Evolutionary conservation across 2,113 vertebrate genomes (phyloP).

Genomic region (Mustelus asterias): DNA sequence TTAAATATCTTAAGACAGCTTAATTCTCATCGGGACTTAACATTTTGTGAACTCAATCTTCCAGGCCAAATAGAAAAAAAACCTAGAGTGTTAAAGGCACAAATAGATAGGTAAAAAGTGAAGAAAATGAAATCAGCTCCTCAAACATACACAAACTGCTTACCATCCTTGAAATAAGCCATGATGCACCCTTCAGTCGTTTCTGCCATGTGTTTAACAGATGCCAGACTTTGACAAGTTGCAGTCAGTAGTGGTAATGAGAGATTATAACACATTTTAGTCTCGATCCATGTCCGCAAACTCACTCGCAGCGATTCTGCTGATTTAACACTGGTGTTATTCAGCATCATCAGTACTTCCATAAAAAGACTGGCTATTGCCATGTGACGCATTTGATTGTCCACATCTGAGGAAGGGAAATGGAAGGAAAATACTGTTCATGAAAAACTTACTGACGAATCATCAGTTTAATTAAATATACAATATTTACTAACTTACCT

Average conservation of each 20-base stretch:
- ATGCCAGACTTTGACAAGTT: conserved; percentile 81
- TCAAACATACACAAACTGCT: conserved; percentile 7
- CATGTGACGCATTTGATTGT: conserved; percentile 81
- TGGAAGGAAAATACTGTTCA: background rate
- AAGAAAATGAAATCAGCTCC: background rate
- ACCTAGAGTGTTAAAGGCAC: background rate
- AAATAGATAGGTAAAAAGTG: background rate
- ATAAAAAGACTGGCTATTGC: conserved; percentile 81
- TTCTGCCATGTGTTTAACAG: conserved; percentile 87
- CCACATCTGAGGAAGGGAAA: conserved; percentile 60
- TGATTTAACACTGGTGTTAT: conserved; percentile 68
- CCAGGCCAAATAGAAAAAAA: background rate
- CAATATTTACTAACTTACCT: background rate
- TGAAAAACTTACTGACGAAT: background rate
- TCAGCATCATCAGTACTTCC: conserved; percentile 77
- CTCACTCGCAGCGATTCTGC: conserved; percentile 73
- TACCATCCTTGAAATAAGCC: conserved; percentile 78
- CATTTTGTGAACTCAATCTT: too few species aligned
- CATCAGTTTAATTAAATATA: background rate
- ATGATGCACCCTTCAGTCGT: conserved; percentile 84
- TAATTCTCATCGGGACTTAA: too few species aligned
- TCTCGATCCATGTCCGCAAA: conserved; percentile 71
- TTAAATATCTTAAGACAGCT: too few species aligned
- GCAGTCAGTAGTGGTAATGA: conserved; percentile 86
- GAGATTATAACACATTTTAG: conserved; percentile 63